Percentiles rank a stretch among this genome's conserved stretches.
Conservation (phyloP, 2,888 invertebrate genomes). For the Habroteleia sp. region DNA sequence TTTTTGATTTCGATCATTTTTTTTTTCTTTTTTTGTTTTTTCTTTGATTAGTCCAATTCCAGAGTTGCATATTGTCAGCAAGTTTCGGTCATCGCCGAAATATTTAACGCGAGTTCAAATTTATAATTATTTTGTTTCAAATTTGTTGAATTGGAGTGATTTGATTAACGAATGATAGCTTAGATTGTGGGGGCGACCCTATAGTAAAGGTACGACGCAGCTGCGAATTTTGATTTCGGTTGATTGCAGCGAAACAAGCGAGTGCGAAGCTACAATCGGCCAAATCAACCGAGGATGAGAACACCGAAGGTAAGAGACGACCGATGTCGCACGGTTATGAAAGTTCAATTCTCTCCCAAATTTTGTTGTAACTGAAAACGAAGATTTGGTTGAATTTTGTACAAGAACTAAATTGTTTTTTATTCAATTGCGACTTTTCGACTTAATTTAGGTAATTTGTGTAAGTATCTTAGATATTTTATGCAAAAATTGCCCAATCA, state of each 20-base stretch:
- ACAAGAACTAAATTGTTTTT: slow-evolving; percentile 19
- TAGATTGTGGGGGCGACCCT: slow-evolving; percentile 37
- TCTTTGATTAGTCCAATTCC: neutral
- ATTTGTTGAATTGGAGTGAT: slow-evolving; percentile 8
- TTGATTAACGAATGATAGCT: slow-evolving; percentile 30
- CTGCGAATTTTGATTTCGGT: slow-evolving; percentile 81
- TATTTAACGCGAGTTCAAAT: neutral
- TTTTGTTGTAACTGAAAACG: slow-evolving; percentile 17
- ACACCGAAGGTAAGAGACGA: slow-evolving; percentile 80
- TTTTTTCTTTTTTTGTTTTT: neutral
- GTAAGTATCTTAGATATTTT: no score
- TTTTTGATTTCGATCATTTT: neutral
- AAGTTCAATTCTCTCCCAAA: slow-evolving; percentile 49
- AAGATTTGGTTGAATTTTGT: slow-evolving; percentile 30
- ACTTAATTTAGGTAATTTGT: no score
- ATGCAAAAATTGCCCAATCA: no score
- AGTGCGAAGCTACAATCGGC: slow-evolving; percentile 81
- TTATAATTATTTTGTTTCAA: neutral
- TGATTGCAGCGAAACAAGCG: slow-evolving; percentile 80
- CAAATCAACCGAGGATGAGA: slow-evolving; percentile 81
- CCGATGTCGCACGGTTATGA: slow-evolving; percentile 56
- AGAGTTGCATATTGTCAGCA: slow-evolving; percentile 38
- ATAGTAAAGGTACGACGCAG: slow-evolving; percentile 75
- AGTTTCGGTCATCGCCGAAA: slow-evolving; percentile 6
- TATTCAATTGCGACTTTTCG: no score